These are phyloP conservation scores for Neocloeon triangulifer DNA, from an alignment of 1,140 invertebrate genomes.

Conservation along the genomic window DNA sequence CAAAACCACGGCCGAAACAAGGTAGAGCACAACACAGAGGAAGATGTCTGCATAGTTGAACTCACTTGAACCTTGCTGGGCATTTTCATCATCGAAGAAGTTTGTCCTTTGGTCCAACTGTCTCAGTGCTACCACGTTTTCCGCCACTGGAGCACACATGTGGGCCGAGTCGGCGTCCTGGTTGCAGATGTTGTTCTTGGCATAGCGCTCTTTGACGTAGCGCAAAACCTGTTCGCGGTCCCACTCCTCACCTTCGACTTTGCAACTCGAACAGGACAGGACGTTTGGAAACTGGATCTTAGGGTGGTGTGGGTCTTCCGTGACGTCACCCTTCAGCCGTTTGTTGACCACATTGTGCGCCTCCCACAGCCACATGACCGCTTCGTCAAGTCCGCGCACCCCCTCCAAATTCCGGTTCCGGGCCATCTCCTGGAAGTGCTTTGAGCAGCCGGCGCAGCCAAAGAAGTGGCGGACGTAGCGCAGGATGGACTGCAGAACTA, in stretches of 20 bases:
- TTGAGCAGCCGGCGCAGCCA: slow-evolving; percentile 71
- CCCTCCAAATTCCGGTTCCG: slow-evolving; percentile 35
- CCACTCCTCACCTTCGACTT: slow-evolving; percentile 31
- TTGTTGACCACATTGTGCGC: slow-evolving; percentile 88
- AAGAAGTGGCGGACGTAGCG: slow-evolving; percentile 86
- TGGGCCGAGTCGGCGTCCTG: no score
- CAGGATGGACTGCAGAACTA: slow-evolving; percentile 59
- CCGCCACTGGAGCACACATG: slow-evolving; percentile 5
- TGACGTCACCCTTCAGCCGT: slow-evolving; percentile 57
- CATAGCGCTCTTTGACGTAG: slow-evolving; percentile 57
- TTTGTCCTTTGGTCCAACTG: slow-evolving; percentile 10
- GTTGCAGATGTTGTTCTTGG: slow-evolving; percentile 26
- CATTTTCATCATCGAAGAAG: slow-evolving; percentile 12
- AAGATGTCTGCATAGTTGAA: slow-evolving; percentile 45
- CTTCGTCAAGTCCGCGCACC: slow-evolving; percentile 42
- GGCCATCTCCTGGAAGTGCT: slow-evolving; percentile 73
- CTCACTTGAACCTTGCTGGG: slow-evolving; percentile 21
- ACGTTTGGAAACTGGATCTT: slow-evolving; percentile 76
- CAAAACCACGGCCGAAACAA: slow-evolving; percentile 39
- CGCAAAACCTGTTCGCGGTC: slow-evolving; percentile 40
- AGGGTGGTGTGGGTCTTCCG: slow-evolving; percentile 74
- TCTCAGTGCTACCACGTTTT: slow-evolving; percentile 5
- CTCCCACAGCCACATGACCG: slow-evolving; percentile 82
- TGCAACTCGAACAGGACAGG: slow-evolving; percentile 45
- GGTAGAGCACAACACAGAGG: slow-evolving; percentile 49